Conservation (phyloP, 2,797 vertebrate species). For the Austrolebias charrua region DNA sequence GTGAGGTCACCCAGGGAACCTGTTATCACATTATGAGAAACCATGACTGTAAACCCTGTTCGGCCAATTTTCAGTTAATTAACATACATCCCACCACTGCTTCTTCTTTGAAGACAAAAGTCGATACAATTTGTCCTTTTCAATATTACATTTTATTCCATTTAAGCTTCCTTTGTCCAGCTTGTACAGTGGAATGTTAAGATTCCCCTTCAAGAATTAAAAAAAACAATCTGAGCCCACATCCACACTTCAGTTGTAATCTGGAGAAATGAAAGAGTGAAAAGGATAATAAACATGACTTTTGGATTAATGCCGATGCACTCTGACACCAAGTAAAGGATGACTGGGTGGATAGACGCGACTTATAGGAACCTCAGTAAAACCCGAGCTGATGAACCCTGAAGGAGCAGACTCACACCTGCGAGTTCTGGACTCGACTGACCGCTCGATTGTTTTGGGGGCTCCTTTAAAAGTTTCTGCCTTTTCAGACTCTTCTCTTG, state of each 20-base stretch:
- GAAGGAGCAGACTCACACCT: no score
- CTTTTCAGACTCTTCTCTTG: conserved; percentile 4
- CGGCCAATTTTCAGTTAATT: no score
- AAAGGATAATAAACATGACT: conserved; percentile 45
- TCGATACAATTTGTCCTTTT: conserved; percentile 49
- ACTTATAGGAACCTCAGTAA: neutral
- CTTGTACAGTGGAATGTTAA: conserved; percentile 92
- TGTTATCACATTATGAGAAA: no score
- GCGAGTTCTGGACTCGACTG: conserved; percentile 10
- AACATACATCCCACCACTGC: neutral
- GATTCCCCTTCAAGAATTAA: conserved; percentile 72
- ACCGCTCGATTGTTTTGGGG: conserved; percentile 38
- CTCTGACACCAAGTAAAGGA: conserved; percentile 58
- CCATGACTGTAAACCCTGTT: no score
- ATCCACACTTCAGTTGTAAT: conserved; percentile 61
- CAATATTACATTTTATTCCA: conserved; percentile 92
- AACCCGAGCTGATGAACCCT: neutral
- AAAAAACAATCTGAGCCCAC: conserved; percentile 51
- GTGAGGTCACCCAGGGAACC: no score
- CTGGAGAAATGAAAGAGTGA: conserved; percentile 55
- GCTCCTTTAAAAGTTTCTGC: conserved; percentile 28
- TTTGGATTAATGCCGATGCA: conserved; percentile 35
- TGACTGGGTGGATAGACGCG: conserved; percentile 41
- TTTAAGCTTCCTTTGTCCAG: conserved; percentile 79
- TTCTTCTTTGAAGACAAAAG: conserved; percentile 16